phyloP scores from a whole-genome alignment of 2,113 vertebrate species.

The western clawed frog (Xenopus tropicalis) region DNA sequence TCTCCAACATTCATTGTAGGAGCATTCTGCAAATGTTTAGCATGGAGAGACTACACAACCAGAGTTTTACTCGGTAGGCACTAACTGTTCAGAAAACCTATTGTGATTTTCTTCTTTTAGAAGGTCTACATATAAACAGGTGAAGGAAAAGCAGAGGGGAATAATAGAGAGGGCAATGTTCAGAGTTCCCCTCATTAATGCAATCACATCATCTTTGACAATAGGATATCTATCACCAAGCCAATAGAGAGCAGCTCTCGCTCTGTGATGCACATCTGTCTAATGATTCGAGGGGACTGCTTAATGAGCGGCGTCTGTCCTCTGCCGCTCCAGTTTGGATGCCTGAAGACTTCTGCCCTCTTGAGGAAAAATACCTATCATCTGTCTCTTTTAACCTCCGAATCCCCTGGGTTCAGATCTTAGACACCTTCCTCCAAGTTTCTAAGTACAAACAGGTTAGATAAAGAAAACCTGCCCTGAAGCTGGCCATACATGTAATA shows the following conservation, averaged over 20 bases:
- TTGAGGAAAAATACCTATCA: conserved; percentile 21
- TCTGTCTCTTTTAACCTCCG: conserved; percentile 18
- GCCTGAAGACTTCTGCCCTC: conserved; percentile 16
- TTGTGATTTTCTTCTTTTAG: neutral
- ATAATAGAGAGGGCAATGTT: conserved; percentile 15
- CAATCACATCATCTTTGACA: conserved; percentile 69
- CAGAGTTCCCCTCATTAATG: conserved; percentile 60
- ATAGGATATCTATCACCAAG: conserved; percentile 55
- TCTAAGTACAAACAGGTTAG: too few species aligned
- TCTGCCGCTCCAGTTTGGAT: conserved; percentile 23
- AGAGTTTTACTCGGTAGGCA: too few species aligned
- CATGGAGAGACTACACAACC: too few species aligned
- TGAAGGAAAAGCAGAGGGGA: conserved; percentile 9
- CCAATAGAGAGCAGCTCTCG: conserved; percentile 55
- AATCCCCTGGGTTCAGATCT: neutral
- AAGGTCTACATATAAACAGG: neutral
- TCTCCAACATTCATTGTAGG: too few species aligned
- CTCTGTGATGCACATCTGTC: conserved; percentile 50
- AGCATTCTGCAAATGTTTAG: too few species aligned
- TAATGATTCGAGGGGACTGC: conserved; percentile 56
- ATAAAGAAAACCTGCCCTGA: too few species aligned
- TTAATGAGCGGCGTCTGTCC: conserved; percentile 47
- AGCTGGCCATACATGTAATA: too few species aligned
- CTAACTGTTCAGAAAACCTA: too few species aligned
- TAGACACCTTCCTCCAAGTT: too few species aligned